Percentiles rank a stretch among this genome's conserved stretches.
Conservation (phyloP, 1,140 invertebrate genomes). For the Penaeus japonicus region DNA sequence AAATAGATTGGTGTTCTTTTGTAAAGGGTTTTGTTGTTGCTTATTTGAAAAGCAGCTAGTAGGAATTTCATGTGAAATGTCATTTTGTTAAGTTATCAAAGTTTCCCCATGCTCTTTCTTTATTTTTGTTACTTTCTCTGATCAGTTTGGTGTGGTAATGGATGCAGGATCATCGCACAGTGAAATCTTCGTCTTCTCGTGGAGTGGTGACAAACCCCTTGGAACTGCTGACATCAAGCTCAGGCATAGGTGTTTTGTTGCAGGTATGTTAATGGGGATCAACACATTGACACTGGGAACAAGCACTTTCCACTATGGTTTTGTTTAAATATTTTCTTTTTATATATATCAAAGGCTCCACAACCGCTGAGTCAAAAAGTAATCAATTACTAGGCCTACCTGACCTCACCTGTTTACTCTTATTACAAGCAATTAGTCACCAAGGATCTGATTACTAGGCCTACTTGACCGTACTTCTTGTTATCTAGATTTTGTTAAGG, state of each 20-base stretch:
- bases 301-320: no score
- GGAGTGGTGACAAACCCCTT: conserved; percentile 21
- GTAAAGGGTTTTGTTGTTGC: background rate
- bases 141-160: conserved; percentile 40
- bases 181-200: conserved; percentile 36
- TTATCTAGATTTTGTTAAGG: no score
- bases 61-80: no score
- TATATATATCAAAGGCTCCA: no score
- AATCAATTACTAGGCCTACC: no score
- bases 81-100: background rate
- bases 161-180: conserved; percentile 49
- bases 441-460: no score
- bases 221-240: conserved; percentile 34
- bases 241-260: conserved; percentile 19
- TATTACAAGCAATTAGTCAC: no score
- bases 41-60: background rate
- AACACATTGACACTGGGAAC: no score
- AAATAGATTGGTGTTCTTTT: background rate
- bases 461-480: no score
- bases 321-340: no score
- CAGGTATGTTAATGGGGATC: background rate
- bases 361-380: no score
- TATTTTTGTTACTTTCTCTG: background rate
- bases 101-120: background rate
- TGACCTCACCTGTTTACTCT: no score